A percentile compares a stretch with the other conserved stretches of the same genome.
Conservation (phyloP, 1,140 invertebrate genomes). For the Drosophila sechellia region DNA sequence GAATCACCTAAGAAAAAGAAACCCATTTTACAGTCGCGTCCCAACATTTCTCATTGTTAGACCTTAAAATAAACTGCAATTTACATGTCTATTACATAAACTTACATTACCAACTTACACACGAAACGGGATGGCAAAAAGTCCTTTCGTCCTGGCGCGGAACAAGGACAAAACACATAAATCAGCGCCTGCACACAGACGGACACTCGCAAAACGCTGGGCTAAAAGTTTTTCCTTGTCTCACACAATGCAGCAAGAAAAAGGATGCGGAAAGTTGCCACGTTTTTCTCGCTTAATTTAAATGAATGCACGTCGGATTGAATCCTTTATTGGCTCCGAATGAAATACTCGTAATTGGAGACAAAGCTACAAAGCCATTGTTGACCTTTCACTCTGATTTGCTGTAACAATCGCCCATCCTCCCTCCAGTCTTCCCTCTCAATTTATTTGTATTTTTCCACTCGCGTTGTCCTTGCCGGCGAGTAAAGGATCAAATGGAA, state of each 20-base stretch:
- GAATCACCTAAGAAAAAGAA: no score
- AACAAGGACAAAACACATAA: slow-evolving; percentile 61
- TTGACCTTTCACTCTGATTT: slow-evolving; percentile 45
- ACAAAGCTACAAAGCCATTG: slow-evolving; percentile 48
- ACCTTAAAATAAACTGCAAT: slow-evolving; percentile 38
- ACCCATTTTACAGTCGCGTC: slow-evolving; percentile 6
- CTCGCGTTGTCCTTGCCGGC: slow-evolving; percentile 44
- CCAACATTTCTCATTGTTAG: slow-evolving; percentile 17
- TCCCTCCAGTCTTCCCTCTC: not conserved
- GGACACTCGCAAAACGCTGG: slow-evolving; percentile 2
- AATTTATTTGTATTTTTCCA: slow-evolving; percentile 48
- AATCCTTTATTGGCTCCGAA: slow-evolving; percentile 53
- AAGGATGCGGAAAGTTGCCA: slow-evolving; percentile 45
- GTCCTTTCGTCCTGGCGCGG: slow-evolving; percentile 48
- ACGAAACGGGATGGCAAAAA: slow-evolving; percentile 36
- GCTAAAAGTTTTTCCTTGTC: slow-evolving; percentile 42
- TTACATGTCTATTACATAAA: slow-evolving; percentile 50
- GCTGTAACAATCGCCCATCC: slow-evolving; percentile 1
- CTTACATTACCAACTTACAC: slow-evolving; percentile 47
- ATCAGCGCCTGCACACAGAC: slow-evolving; percentile 42
- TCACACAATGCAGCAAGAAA: slow-evolving; percentile 27
- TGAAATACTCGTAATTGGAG: slow-evolving; percentile 53
- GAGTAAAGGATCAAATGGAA: slow-evolving; percentile 5
- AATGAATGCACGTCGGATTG: slow-evolving; percentile 38
- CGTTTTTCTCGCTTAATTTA: slow-evolving; percentile 31